Evolutionary conservation across 1,140 invertebrate genomes (phyloP), one percentile per base, ranked within the genome.

Genomic region (Macrobrachium rosenbergii): DNA sequence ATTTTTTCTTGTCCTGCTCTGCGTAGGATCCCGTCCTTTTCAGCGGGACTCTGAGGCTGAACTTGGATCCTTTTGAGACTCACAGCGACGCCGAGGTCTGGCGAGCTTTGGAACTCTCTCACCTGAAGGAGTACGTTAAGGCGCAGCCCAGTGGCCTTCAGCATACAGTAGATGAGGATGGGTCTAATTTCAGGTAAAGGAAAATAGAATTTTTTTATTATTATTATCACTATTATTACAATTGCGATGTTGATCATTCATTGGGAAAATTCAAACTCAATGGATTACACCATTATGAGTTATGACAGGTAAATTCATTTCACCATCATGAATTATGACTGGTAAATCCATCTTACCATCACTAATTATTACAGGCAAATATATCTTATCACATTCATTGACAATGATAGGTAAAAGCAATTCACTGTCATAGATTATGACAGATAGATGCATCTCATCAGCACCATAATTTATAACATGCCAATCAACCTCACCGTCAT

Each of bases 101-200:
- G 97, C 93, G 93, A 85, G 94, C 96, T 21, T 91, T 98, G 52
- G 95, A 97, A 90, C 94, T 96, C 88, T 96, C 94, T 14, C 94
- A 95, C 92, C 93, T 98, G 10, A 97, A 97, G 92, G 72, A 91
- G 19, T 97, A 97, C 91, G 95, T 97, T 2, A 92, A 94, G 92
- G 93, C 93, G 83, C 92, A 97, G 37, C 90, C 94, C 21, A 94
- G 93, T 88, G 95, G 96, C 5, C 93, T 98, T 19, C 93, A 95
- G 83, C 95, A 98, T 91, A 95, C 96, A 92, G 94, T 98, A 6
- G 92, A 95, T 21, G 97, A 98, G 92, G 96, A 96, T 82, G 97
- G 97, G 64, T 96, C 97, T 87, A 98, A 98, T 93, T 92, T 98
- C 83, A 97, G 92, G 93, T 93, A 78, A 43, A n/a, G n/a, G n/a